These are phyloP conservation scores for Corvus moneduloides DNA, from an alignment of 2,113 vertebrate species.

Conservation along the genomic window DNA sequence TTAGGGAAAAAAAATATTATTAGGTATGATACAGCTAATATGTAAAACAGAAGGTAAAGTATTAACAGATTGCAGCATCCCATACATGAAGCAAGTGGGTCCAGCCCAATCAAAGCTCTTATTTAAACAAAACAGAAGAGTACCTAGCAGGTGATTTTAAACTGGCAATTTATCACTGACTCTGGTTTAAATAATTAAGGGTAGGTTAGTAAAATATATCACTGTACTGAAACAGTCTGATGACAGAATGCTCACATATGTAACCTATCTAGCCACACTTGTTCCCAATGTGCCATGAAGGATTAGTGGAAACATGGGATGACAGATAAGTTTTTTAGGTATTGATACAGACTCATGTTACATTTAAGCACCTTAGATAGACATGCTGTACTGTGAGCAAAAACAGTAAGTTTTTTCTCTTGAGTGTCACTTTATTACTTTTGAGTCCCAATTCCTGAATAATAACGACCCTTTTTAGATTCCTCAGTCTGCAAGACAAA, in stretches of 20 bases:
- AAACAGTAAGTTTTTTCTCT: background rate
- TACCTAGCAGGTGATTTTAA: background rate
- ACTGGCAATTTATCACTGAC: background rate
- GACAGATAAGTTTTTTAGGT: background rate
- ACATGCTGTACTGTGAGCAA: background rate
- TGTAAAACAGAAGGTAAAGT: conserved; percentile 27
- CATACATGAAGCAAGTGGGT: conserved; percentile 68
- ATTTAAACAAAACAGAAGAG: conserved; percentile 53
- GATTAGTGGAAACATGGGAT: background rate
- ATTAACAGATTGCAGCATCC: conserved; percentile 56
- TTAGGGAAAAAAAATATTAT: conserved; percentile 34
- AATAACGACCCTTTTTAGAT: background rate
- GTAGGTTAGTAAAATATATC: background rate
- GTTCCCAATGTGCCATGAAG: background rate
- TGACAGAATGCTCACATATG: background rate
- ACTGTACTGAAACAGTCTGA: background rate
- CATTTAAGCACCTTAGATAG: background rate
- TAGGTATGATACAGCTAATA: conserved; percentile 55
- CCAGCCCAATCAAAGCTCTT: conserved; percentile 77
- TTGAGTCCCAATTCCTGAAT: background rate
- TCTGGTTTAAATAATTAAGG: conserved; percentile 50
- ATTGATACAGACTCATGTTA: background rate
- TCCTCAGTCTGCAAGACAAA: conserved; percentile 4
- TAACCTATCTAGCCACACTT: background rate
- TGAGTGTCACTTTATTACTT: background rate